A percentile compares a stretch with the other conserved stretches of the same genome.
Evolutionary conservation across 2,797 vertebrate species (phyloP).

Genomic region (Pseudomugil tenellus): DNA sequence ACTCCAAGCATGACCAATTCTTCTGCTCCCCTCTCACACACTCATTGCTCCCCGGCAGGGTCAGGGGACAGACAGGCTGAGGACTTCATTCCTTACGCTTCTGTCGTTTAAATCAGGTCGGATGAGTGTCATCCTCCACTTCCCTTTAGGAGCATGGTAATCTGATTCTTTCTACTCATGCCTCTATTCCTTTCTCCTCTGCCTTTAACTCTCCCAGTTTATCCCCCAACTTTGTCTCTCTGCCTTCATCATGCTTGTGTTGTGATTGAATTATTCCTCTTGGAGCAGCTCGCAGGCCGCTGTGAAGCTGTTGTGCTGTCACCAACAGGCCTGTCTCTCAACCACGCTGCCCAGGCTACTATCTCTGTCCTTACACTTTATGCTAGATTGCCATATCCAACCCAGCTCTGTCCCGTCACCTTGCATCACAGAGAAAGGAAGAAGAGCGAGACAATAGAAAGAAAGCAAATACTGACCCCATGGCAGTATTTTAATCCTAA

Average conservation of each 20-base stretch:
- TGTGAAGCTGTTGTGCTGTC: constrained; percentile 56
- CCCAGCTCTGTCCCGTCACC: constrained; percentile 71
- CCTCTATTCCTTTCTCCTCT: constrained; percentile 46
- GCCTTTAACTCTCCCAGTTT: constrained; percentile 49
- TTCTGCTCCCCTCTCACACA: constrained; percentile 62
- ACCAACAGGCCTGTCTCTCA: constrained; percentile 52
- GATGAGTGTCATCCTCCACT: constrained; percentile 78
- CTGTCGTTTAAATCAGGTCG: constrained; percentile 80
- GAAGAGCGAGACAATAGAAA: constrained; percentile 30
- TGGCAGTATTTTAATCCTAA: constrained; percentile 55
- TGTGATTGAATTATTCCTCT: constrained; percentile 79
- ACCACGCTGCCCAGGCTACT: constrained; percentile 29
- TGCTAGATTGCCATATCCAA: constrained; percentile 40
- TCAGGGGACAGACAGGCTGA: constrained; percentile 71
- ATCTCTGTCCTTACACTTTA: constrained; percentile 42
- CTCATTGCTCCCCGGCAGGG: constrained; percentile 54
- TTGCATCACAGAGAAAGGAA: constrained; percentile 60
- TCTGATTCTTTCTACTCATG: constrained; percentile 75
- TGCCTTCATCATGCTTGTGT: constrained; percentile 64
- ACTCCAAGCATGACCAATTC: constrained; percentile 76
- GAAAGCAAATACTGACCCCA: constrained; percentile 70
- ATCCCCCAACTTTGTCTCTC: constrained; percentile 52
- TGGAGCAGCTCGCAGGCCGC: constrained; percentile 58
- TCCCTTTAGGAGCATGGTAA: constrained; percentile 74
- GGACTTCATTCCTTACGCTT: constrained; percentile 82